Conservation (phyloP, 2,888 invertebrate genomes). For the Malthinus flaveolus region DNA sequence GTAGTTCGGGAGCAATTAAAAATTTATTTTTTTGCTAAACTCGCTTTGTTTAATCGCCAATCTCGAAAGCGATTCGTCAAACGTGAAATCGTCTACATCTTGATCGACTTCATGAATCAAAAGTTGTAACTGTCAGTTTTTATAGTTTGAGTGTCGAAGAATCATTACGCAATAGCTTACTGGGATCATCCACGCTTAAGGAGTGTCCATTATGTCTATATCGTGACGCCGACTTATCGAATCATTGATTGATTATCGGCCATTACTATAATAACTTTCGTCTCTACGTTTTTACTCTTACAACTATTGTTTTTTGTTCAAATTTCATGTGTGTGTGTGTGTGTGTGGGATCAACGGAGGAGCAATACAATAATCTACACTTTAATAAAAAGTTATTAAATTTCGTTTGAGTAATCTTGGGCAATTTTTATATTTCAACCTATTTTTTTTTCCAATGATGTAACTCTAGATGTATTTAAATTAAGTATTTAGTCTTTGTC, state of each 20-base stretch:
- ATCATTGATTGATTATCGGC: conserved; percentile 34
- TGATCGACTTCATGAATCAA: conserved; percentile 27
- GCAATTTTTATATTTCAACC: neutral
- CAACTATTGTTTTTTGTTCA: neutral
- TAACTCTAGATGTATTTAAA: conserved; percentile 1
- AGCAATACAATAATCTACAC: too few relatives aligned
- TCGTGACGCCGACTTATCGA: conserved; percentile 29
- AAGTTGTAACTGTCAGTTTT: conserved; percentile 20
- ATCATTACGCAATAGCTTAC: conserved; percentile 20
- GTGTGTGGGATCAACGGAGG: too few relatives aligned
- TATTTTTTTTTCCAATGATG: neutral
- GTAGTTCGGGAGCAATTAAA: conserved; percentile 14
- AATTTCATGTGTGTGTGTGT: too few relatives aligned
- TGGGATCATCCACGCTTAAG: conserved; percentile 18
- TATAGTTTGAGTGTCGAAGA: conserved; percentile 14
- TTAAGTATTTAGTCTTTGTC: conserved; percentile 7
- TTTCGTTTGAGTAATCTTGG: too few relatives aligned
- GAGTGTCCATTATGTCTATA: conserved; percentile 27
- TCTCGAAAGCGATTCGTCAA: conserved; percentile 5
- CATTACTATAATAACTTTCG: conserved; percentile 28
- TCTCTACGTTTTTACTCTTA: conserved; percentile 7
- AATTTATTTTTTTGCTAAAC: neutral
- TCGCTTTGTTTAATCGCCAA: neutral
- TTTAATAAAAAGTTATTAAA: too few relatives aligned
- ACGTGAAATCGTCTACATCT: conserved; percentile 17